A percentile compares a stretch with the other conserved stretches of the same genome.
Evolutionary conservation across 2,113 vertebrate species (phyloP).

Genomic region (Catagonus wagneri): DNA sequence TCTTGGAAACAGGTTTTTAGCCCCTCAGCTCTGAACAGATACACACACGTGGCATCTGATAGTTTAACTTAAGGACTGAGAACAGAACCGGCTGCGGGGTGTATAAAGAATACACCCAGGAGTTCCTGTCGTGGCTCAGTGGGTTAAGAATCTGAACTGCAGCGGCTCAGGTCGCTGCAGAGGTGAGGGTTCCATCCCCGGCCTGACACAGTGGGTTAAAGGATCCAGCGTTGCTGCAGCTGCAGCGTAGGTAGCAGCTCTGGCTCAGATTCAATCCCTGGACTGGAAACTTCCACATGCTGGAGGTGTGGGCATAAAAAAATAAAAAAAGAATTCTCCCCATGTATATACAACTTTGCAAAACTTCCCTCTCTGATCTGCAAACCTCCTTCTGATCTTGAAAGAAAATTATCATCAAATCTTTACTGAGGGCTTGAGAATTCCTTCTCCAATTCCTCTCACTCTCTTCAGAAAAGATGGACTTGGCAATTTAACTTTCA

Average conservation of each 20-base stretch:
- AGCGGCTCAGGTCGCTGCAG: too few relatives aligned
- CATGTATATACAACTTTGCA: not conserved
- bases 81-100: not conserved
- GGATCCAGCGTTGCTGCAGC: too few relatives aligned
- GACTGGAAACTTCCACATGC: too few relatives aligned
- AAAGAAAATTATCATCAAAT: slow-evolving; percentile 35
- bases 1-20: not conserved
- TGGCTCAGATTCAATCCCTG: too few relatives aligned
- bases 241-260: too few relatives aligned
- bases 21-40: not conserved
- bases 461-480: slow-evolving; percentile 25
- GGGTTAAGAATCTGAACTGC: too few relatives aligned
- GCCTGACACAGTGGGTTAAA: too few relatives aligned
- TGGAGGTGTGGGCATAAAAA: not conserved
- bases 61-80: not conserved
- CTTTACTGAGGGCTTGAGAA: slow-evolving; percentile 51
- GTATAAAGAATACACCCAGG: not conserved
- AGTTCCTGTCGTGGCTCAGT: too few relatives aligned
- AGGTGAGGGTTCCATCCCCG: too few relatives aligned
- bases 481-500: not conserved
- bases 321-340: not conserved
- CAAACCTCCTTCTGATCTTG: slow-evolving; percentile 4
- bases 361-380: not conserved
- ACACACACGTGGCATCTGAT: not conserved
- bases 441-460: not conserved